Conservation (phyloP, 1,140 invertebrate species). For the Drosophila kikkawai region DNA sequence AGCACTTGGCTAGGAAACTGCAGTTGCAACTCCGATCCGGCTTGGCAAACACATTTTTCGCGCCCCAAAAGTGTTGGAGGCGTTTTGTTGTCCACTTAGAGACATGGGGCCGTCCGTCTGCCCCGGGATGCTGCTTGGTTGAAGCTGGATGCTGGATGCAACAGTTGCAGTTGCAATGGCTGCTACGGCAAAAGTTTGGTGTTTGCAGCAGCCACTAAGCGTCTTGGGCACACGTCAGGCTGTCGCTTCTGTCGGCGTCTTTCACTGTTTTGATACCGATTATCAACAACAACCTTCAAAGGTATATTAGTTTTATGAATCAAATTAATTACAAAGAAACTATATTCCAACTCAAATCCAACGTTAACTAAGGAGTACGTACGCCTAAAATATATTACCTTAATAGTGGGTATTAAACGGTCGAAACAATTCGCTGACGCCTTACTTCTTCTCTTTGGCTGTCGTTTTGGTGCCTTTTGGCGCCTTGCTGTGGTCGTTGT, state of each 20-base stretch:
- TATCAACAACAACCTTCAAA: not conserved
- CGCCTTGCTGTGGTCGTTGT: conserved; percentile 63
- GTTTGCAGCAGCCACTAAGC: conserved; percentile 68
- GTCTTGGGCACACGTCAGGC: conserved; percentile 80
- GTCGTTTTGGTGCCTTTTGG: conserved; percentile 39
- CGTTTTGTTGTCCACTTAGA: conserved; percentile 82
- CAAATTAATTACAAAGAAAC: not conserved
- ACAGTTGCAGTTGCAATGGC: conserved; percentile 18
- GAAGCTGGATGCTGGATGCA: conserved; percentile 9
- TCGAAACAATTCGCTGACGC: not conserved
- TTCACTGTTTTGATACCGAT: conserved; percentile 16
- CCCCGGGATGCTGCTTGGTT: conserved; percentile 31
- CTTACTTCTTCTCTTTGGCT: not conserved
- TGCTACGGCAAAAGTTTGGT: not conserved
- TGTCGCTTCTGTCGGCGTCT: conserved; percentile 77
- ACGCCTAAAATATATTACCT: too few species aligned
- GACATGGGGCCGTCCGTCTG: conserved; percentile 61
- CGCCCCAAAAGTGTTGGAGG: conserved; percentile 81
- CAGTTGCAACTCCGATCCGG: conserved; percentile 44
- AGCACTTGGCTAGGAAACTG: conserved; percentile 50
- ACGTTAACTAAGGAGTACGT: not conserved
- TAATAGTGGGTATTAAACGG: not conserved
- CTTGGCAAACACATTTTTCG: conserved; percentile 80
- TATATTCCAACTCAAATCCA: not conserved
- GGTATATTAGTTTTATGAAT: not conserved